Evolutionary conservation across 2,113 vertebrate genomes (phyloP).

Genomic region (Pithys albifrons): DNA sequence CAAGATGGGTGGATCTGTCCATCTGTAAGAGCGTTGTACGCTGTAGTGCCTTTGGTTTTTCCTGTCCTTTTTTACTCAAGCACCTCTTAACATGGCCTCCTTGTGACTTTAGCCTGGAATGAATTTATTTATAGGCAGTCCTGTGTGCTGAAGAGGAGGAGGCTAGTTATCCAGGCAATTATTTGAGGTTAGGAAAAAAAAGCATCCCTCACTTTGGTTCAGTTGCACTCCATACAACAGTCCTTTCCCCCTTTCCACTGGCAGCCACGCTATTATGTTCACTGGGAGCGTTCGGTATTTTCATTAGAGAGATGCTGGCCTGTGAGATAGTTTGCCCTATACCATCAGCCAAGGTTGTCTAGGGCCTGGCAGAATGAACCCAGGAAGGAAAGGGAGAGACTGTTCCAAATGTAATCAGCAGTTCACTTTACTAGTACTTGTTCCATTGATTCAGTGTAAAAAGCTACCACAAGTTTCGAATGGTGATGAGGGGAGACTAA

Average conservation of each 20-base stretch:
- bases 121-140: not conserved
- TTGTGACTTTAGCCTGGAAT: not conserved
- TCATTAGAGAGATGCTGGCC: fast-evolving
- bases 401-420: not conserved
- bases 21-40: not conserved
- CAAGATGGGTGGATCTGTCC: not conserved
- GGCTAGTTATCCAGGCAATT: not conserved
- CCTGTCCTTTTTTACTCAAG: not conserved
- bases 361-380: not conserved
- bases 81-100: not conserved
- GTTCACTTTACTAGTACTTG: not conserved
- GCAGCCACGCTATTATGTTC: fast-evolving
- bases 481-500: not conserved
- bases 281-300: fast-evolving
- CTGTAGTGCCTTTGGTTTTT: not conserved
- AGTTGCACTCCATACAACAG: not conserved
- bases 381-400: not conserved
- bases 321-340: not conserved
- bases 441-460: not conserved
- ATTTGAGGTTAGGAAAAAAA: not conserved
- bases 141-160: not conserved
- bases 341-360: not conserved
- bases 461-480: not conserved
- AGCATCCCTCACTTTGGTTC: not conserved
- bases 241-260: no score